phyloP scores from a whole-genome alignment of 1,140 invertebrate species.

The Drosophila erecta region DNA sequence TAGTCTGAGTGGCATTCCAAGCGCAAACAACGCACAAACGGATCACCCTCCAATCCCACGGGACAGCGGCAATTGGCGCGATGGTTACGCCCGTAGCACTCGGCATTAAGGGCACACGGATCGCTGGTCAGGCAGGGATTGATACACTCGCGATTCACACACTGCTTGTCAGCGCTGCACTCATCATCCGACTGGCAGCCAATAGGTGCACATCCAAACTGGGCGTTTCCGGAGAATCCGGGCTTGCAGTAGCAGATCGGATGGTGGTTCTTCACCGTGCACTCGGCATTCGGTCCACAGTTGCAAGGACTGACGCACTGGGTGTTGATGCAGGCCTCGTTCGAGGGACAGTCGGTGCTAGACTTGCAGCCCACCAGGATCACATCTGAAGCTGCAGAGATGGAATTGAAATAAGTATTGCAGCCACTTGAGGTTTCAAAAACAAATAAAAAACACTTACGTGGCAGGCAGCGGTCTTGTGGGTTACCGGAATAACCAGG shows the following conservation, averaged over 20 bases:
- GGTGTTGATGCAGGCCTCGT: conserved; percentile 92
- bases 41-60: conserved; percentile 89
- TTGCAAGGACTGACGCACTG: conserved; percentile 93
- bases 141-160: conserved; percentile 92
- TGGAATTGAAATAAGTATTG: not conserved
- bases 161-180: conserved; percentile 91
- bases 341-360: conserved; percentile 91
- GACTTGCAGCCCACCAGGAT: conserved; percentile 89
- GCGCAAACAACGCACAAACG: conserved; percentile 91
- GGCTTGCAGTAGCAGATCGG: conserved; percentile 91
- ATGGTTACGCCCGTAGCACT: conserved; percentile 92
- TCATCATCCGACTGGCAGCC: conserved; percentile 93
- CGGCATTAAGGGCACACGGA: conserved; percentile 92
- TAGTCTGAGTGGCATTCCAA: conserved; percentile 91
- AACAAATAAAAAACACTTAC: conserved; percentile 86
- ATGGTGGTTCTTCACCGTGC: conserved; percentile 91
- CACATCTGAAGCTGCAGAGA: conserved; percentile 85
- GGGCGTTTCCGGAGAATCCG: conserved; percentile 93
- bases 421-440: not conserved
- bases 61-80: conserved; percentile 91
- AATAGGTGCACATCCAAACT: conserved; percentile 91
- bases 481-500: conserved; percentile 91
- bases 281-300: conserved; percentile 93
- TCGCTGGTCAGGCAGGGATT: conserved; percentile 91
- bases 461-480: conserved; percentile 89